A percentile compares a stretch with the other conserved stretches of the same genome.
phyloP scores from a whole-genome alignment of 2,888 invertebrate genomes.

The Schrankia costaestrigalis region DNA sequence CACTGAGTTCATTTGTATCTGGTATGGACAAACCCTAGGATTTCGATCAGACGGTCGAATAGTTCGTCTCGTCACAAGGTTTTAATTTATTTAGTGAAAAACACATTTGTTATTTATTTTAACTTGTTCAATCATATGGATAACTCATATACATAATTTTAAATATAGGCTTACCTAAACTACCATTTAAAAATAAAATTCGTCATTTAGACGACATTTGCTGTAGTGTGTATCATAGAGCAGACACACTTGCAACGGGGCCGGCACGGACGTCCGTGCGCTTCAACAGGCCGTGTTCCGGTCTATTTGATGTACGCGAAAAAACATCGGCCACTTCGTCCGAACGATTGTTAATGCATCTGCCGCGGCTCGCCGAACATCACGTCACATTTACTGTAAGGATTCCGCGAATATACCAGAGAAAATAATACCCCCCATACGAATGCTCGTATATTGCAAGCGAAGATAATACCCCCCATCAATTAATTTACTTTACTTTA shows the following conservation, averaged over 20 bases:
- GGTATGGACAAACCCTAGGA: no score
- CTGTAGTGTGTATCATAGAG: conserved; percentile 25
- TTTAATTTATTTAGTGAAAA: no score
- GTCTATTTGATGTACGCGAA: conserved; percentile 56
- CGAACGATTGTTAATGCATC: conserved; percentile 47
- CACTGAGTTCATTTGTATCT: no score
- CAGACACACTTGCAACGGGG: conserved; percentile 36
- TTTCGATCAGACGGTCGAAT: no score
- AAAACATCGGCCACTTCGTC: conserved; percentile 47
- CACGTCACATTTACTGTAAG: conserved; percentile 45
- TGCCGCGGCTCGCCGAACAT: conserved; percentile 42
- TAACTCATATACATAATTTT: no score
- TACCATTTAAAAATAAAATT: no score
- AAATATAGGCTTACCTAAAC: no score
- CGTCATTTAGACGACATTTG: conserved; percentile 1
- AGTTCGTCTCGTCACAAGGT: no score
- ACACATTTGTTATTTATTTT: no score
- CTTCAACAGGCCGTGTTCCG: conserved; percentile 56
- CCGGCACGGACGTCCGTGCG: conserved; percentile 48
- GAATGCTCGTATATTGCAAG: conserved; percentile 2
- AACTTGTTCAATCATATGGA: no score
- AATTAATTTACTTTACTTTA: conserved; percentile 24
- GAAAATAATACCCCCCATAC: conserved; percentile 17
- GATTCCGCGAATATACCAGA: conserved; percentile 28
- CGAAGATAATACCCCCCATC: conserved; percentile 18